Base-by-base conservation (phyloP, 2,797 vertebrate genomes). In the Pagetopsis macropterus region DNA sequence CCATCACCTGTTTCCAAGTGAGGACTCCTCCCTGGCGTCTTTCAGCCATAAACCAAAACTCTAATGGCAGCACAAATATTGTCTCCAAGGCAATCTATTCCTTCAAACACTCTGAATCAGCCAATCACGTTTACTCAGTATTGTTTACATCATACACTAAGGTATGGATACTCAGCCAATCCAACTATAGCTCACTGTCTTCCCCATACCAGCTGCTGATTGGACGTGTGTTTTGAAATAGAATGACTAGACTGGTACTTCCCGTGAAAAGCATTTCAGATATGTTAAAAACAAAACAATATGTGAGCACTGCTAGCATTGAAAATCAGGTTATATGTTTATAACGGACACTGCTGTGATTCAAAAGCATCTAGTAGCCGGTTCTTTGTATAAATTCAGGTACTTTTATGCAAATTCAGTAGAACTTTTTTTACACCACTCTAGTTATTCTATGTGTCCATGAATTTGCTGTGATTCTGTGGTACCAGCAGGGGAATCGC, bases 341-440 rank as follows among this genome's bases (percentile, higher is more conserved):
- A 27, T 27, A 87, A 92, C 92, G 92, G 93, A 94, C 91, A 92
- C 91, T 93, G 94, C 94, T 95, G 94, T 94, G 93, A 94, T 93
- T 92, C 87, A 88, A 90, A 93, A 89, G 91, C 91, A 84, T 93
- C 90, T 91, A 94, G 93, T 93, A 93, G 94, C 93, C 84, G 74
- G 88, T 93, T 91, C 88, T 91, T 84, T 94, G 91, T 92, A 86
- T 91, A 91, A 86, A 94, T 95, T 95, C 94, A 95, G 94, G 94
- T 95, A 95, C 93, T 94, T 94, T 95, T 95, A 95, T 95, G 94
- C 94, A 95, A 94, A 94, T 92, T 89, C 86, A 79, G 84, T 88
- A 74, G 73, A 85, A 84, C 82, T 91, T 92, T 94, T 37, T 93
- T 85, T 91, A 92, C 84, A 92, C 91, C 93, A 89, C 92, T 94